Evolutionary conservation across 2,888 invertebrate species (phyloP).

Genomic region (Archips crataeganus): DNA sequence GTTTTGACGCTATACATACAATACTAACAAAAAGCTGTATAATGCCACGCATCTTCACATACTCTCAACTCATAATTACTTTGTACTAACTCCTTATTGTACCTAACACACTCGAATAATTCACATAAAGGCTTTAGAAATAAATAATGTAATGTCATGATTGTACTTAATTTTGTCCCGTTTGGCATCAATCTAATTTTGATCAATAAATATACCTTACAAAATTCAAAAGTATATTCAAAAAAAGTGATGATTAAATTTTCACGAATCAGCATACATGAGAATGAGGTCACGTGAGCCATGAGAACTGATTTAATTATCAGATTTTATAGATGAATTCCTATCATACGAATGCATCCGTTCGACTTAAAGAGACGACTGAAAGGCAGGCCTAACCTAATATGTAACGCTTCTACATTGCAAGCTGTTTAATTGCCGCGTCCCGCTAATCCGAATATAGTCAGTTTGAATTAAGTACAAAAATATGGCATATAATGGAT

Average conservation of each 20-base stretch:
- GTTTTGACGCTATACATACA: no score
- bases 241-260: background rate
- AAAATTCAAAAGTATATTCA: background rate
- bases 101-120: no score
- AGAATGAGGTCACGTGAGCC: constrained; percentile 9
- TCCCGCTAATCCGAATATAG: constrained; percentile 41
- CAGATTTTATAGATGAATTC: constrained; percentile 41
- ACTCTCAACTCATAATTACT: no score
- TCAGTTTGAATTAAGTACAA: constrained; percentile 33
- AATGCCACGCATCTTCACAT: background rate
- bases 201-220: background rate
- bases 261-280: constrained; percentile 2
- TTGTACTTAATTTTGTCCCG: no score
- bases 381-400: constrained; percentile 33
- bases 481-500: constrained; percentile 41
- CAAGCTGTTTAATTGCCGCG: constrained; percentile 38
- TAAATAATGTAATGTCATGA: no score
- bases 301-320: constrained; percentile 41
- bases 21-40: background rate
- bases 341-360: constrained; percentile 40
- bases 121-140: no score
- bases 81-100: no score
- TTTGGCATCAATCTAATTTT: background rate
- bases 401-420: constrained; percentile 38
- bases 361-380: constrained; percentile 35